Evolutionary conservation across 2,888 invertebrate genomes (phyloP).

Genomic region (Graphium colonna): DNA sequence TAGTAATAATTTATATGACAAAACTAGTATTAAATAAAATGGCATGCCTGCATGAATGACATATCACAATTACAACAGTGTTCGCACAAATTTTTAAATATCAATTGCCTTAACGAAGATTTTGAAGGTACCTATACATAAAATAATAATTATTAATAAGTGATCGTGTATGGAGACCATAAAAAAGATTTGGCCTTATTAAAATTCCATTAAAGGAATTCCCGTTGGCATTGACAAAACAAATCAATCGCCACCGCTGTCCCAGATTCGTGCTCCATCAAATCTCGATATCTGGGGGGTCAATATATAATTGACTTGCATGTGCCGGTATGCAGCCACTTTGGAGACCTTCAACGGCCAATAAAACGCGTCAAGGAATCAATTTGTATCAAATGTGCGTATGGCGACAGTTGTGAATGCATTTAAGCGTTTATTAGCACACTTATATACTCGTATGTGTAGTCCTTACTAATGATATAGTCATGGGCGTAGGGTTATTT

Average conservation of each 20-base stretch:
- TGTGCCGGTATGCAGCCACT: constrained; percentile 35
- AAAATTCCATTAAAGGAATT: constrained; percentile 2
- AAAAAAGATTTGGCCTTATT: background rate
- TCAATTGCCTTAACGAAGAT: too few relatives aligned
- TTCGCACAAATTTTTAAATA: too few relatives aligned
- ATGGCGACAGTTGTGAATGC: background rate
- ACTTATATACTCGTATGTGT: too few relatives aligned
- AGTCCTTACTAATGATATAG: too few relatives aligned
- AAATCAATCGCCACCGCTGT: constrained; percentile 36
- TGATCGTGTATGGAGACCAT: too few relatives aligned
- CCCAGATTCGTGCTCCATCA: constrained; percentile 44
- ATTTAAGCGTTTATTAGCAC: background rate
- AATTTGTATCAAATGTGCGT: constrained; percentile 20
- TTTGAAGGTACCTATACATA: too few relatives aligned
- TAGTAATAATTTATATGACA: too few relatives aligned
- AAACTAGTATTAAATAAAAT: too few relatives aligned
- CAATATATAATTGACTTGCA: constrained; percentile 59
- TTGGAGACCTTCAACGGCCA: constrained; percentile 51
- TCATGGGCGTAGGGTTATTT: too few relatives aligned
- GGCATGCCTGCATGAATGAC: too few relatives aligned
- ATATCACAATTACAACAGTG: too few relatives aligned
- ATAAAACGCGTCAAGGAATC: constrained; percentile 33
- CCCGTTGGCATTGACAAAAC: constrained; percentile 36
- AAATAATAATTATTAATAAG: too few relatives aligned
- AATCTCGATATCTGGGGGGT: constrained; percentile 56